phyloP scores from a whole-genome alignment of 2,888 invertebrate genomes.

The Myathropa florea region DNA sequence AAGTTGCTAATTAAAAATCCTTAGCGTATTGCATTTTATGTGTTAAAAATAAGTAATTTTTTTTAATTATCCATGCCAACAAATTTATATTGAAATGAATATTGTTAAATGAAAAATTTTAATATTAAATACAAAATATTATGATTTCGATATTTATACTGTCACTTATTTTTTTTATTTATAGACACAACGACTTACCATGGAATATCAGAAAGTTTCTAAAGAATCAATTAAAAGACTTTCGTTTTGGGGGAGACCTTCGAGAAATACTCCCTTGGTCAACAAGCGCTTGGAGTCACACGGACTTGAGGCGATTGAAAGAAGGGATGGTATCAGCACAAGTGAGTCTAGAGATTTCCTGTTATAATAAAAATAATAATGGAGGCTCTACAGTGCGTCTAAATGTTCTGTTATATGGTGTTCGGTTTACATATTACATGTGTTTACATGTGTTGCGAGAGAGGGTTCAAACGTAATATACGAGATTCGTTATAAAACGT shows the following conservation, averaged over 20 bases:
- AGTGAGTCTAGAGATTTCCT: conserved; percentile 80
- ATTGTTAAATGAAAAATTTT: too few species aligned
- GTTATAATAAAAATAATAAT: too few species aligned
- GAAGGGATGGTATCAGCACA: conserved; percentile 89
- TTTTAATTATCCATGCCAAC: too few species aligned
- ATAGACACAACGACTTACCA: conserved; percentile 84
- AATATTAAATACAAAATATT: too few species aligned
- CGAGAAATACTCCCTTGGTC: conserved; percentile 88
- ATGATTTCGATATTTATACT: too few species aligned
- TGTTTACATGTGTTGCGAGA: too few species aligned
- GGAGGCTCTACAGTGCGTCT: too few species aligned
- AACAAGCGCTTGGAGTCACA: conserved; percentile 89
- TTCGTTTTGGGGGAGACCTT: conserved; percentile 85
- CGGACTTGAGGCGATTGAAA: conserved; percentile 87
- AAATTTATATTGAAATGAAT: too few species aligned
- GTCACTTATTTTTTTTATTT: conserved; percentile 4
- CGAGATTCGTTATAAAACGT: too few species aligned
- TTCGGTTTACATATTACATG: too few species aligned
- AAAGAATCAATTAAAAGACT: conserved; percentile 84
- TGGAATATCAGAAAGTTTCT: conserved; percentile 87
- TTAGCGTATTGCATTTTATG: not conserved
- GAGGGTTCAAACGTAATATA: too few species aligned
- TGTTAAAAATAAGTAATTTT: not conserved
- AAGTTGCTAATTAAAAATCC: not conserved
- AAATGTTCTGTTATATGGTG: too few species aligned